These are phyloP conservation scores for Melanerpes aurifrons DNA, from an alignment of 2,113 vertebrate species.

Conservation along the genomic window DNA sequence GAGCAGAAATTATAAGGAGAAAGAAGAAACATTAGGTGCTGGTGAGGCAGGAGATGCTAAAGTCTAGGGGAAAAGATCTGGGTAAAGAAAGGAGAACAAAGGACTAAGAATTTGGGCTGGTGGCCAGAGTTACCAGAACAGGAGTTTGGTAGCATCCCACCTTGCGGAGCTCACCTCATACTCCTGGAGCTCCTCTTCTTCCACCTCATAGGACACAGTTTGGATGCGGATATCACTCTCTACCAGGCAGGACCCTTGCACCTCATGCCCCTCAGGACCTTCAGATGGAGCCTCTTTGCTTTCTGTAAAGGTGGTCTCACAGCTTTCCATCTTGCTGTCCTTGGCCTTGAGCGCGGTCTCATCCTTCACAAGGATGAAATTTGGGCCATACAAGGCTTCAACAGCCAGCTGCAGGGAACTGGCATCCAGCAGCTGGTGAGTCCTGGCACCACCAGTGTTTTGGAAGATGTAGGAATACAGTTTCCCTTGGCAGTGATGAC, in stretches of 20 bases:
- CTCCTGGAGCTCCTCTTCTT: constrained; percentile 92
- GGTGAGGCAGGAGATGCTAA: background rate
- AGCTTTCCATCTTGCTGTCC: constrained; percentile 90
- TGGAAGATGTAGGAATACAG: constrained; percentile 89
- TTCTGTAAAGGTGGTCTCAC: constrained; percentile 94
- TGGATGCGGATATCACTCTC: constrained; percentile 90
- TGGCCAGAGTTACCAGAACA: background rate
- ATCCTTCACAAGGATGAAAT: constrained; percentile 88
- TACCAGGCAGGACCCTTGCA: constrained; percentile 69
- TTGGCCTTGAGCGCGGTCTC: constrained; percentile 85
- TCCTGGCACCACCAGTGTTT: constrained; percentile 71
- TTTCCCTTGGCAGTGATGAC: constrained; percentile 83
- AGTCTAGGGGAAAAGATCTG: background rate
- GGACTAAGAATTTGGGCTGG: background rate
- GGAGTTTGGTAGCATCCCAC: background rate
- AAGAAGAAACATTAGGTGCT: background rate
- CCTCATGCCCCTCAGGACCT: constrained; percentile 71
- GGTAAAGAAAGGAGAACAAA: background rate
- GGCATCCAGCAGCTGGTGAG: constrained; percentile 90
- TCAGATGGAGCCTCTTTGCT: constrained; percentile 80
- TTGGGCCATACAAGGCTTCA: constrained; percentile 89
- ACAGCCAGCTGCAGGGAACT: constrained; percentile 91
- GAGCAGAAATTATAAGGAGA: background rate
- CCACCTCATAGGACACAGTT: constrained; percentile 93
- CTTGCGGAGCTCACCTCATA: constrained; percentile 82